Evolutionary conservation across 2,113 vertebrate genomes (phyloP).

Genomic region (Platysteira castanea): DNA sequence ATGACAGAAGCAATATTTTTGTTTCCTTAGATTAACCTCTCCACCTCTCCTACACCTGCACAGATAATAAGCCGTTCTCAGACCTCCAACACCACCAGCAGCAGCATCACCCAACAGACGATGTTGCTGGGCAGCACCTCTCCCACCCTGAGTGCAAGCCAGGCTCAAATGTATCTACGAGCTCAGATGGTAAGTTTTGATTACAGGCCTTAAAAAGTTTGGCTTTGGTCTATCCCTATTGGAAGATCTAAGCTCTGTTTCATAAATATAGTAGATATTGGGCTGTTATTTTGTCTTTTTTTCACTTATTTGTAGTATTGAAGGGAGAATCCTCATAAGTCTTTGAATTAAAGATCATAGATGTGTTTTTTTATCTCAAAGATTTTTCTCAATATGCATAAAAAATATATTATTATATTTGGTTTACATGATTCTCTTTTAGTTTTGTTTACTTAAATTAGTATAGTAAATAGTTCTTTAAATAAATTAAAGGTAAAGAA

Average conservation of each 20-base stretch:
- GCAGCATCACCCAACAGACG: conserved; percentile 89
- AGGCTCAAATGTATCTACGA: conserved; percentile 95
- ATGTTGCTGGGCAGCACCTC: conserved; percentile 90
- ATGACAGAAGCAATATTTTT: conserved; percentile 69
- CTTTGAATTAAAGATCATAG: neutral
- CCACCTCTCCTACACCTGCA: conserved; percentile 85
- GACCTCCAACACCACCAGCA: conserved; percentile 82
- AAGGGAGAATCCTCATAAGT: neutral
- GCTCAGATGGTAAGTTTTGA: conserved; percentile 87
- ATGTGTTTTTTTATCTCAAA: neutral
- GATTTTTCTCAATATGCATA: neutral
- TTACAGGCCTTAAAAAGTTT: neutral
- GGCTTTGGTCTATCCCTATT: neutral
- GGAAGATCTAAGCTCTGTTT: neutral
- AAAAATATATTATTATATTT: neutral
- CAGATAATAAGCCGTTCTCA: conserved; percentile 89
- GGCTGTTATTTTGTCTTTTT: neutral
- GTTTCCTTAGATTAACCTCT: conserved; percentile 85
- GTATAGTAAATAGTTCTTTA: neutral
- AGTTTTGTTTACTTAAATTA: neutral
- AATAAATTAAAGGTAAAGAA: neutral
- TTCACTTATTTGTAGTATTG: neutral
- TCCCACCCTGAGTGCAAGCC: conserved; percentile 84
- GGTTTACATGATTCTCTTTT: neutral
- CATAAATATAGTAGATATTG: neutral